Conservation (phyloP, 2,797 vertebrate species). For the Catharus ustulatus region DNA sequence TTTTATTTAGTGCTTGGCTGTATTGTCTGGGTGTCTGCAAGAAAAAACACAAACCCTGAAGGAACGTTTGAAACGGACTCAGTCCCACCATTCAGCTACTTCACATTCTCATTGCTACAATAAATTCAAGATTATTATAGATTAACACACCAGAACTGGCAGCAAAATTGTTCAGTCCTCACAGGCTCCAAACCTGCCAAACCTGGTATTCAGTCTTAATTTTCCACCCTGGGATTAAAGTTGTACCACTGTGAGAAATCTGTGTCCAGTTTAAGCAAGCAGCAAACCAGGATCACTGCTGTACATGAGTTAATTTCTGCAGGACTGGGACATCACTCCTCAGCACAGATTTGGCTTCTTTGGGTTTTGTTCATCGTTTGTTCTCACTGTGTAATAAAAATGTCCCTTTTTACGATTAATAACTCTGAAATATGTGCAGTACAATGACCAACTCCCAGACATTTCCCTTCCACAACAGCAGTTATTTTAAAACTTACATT, state of each 20-base stretch:
- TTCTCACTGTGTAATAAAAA: background rate
- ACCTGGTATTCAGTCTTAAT: background rate
- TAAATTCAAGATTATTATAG: background rate
- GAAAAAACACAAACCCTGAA: background rate
- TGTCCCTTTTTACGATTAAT: background rate
- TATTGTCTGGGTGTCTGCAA: slow-evolving; percentile 86
- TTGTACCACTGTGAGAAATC: background rate
- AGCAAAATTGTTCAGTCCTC: background rate
- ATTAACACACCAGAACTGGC: background rate
- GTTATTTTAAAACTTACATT: background rate
- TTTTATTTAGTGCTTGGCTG: slow-evolving; percentile 81
- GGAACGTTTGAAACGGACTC: background rate
- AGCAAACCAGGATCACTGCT: background rate
- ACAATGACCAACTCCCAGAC: background rate
- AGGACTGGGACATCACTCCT: background rate
- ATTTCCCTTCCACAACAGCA: background rate
- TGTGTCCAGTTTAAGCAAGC: background rate
- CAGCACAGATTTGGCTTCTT: background rate
- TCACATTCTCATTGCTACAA: background rate
- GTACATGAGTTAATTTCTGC: background rate
- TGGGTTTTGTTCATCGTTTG: background rate
- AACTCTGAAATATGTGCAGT: background rate
- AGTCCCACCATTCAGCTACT: background rate
- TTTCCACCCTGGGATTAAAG: background rate
- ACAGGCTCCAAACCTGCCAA: background rate